These are phyloP conservation scores for Caenorhabditis sp. DNA, from an alignment of 2,888 invertebrate genomes.

Conservation along the genomic window DNA sequence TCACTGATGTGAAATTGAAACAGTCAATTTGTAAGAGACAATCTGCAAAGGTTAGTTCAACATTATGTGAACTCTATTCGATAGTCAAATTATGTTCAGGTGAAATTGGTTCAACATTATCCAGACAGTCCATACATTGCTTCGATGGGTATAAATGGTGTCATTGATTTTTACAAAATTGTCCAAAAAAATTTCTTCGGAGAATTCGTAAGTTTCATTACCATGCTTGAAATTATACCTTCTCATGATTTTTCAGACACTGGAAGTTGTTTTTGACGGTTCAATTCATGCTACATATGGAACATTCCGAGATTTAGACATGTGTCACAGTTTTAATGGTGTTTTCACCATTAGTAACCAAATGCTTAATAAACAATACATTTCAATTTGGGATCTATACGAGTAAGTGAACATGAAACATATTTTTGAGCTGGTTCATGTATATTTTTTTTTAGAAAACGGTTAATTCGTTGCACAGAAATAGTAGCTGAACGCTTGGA, in stretches of 20 bases:
- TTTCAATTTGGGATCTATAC: constrained; percentile 34
- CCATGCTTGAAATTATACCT: constrained; percentile 5
- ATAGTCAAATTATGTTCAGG: background rate
- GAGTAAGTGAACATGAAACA: background rate
- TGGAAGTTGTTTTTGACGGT: constrained; percentile 9
- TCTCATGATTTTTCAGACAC: background rate
- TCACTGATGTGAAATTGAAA: constrained; percentile 7
- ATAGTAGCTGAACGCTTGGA: constrained; percentile 4
- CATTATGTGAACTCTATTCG: background rate
- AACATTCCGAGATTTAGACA: constrained; percentile 5
- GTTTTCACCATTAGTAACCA: constrained; percentile 17
- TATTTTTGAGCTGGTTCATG: no score
- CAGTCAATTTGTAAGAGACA: constrained; percentile 6
- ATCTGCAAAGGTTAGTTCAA: constrained; percentile 4
- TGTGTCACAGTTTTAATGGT: constrained; percentile 21
- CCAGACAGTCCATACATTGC: background rate
- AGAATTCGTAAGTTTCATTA: constrained; percentile 3
- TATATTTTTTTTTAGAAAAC: constrained; percentile 2
- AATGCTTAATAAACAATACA: background rate
- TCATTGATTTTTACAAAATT: constrained; percentile 26
- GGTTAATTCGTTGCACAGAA: background rate
- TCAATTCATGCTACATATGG: constrained; percentile 15
- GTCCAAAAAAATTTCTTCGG: background rate
- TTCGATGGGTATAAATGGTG: constrained; percentile 19
- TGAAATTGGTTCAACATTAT: background rate